These are phyloP conservation scores for Epizoanthus scotinus DNA, from an alignment of 92 coral and sea anemone species.

Conservation along the genomic window DNA sequence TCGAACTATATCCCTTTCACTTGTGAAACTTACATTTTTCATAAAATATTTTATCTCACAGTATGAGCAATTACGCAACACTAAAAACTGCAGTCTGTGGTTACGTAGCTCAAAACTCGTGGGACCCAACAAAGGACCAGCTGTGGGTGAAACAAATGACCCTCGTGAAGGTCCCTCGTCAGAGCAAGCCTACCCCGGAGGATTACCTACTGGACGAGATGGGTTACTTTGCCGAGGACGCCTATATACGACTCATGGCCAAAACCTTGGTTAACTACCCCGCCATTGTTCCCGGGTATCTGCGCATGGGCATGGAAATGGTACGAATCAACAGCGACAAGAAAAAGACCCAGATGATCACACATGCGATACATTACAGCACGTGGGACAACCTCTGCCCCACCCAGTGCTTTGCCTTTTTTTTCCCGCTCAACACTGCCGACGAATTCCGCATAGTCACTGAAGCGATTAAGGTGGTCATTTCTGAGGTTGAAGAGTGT, in stretches of 20 bases:
- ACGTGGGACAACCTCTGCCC: constrained; percentile 40
- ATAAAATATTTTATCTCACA: not conserved
- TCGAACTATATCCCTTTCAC: too few relatives aligned
- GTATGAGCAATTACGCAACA: constrained; percentile 31
- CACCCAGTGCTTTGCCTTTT: constrained; percentile 16
- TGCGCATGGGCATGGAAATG: constrained; percentile 34
- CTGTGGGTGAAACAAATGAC: constrained; percentile 44
- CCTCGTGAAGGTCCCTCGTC: constrained; percentile 25
- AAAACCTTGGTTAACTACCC: not conserved
- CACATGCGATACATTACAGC: constrained; percentile 32
- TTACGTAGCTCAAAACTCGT: constrained; percentile 1
- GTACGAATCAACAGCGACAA: constrained; percentile 17
- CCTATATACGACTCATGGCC: constrained; percentile 31
- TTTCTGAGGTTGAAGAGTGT: constrained; percentile 21
- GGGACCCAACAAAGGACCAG: constrained; percentile 29
- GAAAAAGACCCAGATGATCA: not conserved
- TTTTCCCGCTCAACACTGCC: constrained; percentile 30
- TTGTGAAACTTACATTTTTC: too few relatives aligned
- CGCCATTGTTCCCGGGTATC: constrained; percentile 33
- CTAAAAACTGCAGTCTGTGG: constrained; percentile 15
- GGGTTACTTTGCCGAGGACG: constrained; percentile 8
- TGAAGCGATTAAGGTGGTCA: constrained; percentile 25
- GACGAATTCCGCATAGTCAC: constrained; percentile 24
- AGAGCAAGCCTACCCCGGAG: constrained; percentile 16
- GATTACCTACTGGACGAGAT: constrained; percentile 19